These are phyloP conservation scores for Psylliodes chrysocephalus DNA, from an alignment of 2,888 invertebrate genomes.

Conservation along the genomic window DNA sequence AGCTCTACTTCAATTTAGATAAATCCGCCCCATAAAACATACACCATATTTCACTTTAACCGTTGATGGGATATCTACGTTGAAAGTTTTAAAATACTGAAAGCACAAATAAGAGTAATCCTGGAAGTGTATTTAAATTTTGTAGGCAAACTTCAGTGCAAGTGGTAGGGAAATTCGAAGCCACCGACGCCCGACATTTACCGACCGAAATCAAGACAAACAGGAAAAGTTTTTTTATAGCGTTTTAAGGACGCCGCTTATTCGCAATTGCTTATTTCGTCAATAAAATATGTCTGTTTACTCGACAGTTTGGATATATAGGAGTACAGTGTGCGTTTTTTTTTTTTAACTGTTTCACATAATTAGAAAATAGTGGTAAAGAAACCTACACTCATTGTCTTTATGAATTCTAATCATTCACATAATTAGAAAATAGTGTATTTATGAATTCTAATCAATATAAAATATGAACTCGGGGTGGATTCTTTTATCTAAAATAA, in stretches of 20 bases:
- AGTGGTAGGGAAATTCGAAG: constrained; percentile 20
- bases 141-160: constrained; percentile 25
- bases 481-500: too few species aligned
- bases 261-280: background rate
- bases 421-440: too few species aligned
- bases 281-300: background rate
- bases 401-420: too few species aligned
- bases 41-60: constrained; percentile 21
- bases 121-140: constrained; percentile 39
- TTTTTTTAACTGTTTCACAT: too few species aligned
- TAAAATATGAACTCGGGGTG: too few species aligned
- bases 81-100: constrained; percentile 16
- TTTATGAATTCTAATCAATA: too few species aligned
- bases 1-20: constrained; percentile 13
- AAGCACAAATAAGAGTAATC: constrained; percentile 31
- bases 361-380: too few species aligned
- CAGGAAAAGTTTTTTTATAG: constrained; percentile 14
- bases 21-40: constrained; percentile 17
- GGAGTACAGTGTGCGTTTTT: too few species aligned
- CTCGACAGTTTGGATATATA: background rate
- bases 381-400: too few species aligned
- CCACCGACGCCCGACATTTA: constrained; percentile 9
- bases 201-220: constrained; percentile 13
- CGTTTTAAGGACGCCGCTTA: background rate
- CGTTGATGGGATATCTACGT: constrained; percentile 19